Percentiles rank a stretch among this genome's conserved stretches.
phyloP scores from a whole-genome alignment of 2,888 invertebrate species.

The Tethea ocularis region DNA sequence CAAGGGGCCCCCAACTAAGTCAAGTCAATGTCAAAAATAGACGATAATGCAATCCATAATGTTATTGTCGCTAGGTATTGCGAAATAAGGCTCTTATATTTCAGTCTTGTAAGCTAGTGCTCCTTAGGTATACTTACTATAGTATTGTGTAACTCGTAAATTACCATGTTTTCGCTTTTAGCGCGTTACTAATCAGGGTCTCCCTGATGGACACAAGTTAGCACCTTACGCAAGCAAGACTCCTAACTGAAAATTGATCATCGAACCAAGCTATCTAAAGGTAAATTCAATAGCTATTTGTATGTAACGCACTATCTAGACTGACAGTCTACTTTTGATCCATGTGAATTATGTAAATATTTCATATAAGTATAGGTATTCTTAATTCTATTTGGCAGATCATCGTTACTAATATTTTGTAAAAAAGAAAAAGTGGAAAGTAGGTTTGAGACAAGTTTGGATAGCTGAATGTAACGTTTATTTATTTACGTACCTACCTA shows the following conservation, averaged over 20 bases:
- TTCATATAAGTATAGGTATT: too few relatives aligned
- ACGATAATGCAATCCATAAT: conserved; percentile 14
- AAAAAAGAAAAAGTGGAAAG: too few relatives aligned
- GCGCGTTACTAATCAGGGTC: conserved; percentile 64
- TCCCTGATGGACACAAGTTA: conserved; percentile 52
- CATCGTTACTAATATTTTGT: too few relatives aligned
- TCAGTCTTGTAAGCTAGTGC: background rate
- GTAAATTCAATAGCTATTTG: conserved; percentile 13
- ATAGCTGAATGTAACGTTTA: too few relatives aligned
- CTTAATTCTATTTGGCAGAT: too few relatives aligned
- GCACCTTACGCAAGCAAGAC: conserved; percentile 53
- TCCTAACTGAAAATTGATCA: conserved; percentile 29
- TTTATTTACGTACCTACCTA: too few relatives aligned
- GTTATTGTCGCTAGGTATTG: conserved; percentile 16
- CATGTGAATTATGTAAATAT: too few relatives aligned
- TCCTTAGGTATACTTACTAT: background rate
- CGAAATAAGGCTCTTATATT: conserved; percentile 16
- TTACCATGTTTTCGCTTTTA: conserved; percentile 79
- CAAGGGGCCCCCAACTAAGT: too few relatives aligned
- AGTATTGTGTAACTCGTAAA: conserved; percentile 54
- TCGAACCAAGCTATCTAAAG: conserved; percentile 12
- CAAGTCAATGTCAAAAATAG: too few relatives aligned
- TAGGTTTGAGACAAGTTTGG: too few relatives aligned
- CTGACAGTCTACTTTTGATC: too few relatives aligned
- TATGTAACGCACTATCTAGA: background rate